Base-by-base conservation (phyloP, 2,113 vertebrate genomes). In the Plotosus lineatus region DNA sequence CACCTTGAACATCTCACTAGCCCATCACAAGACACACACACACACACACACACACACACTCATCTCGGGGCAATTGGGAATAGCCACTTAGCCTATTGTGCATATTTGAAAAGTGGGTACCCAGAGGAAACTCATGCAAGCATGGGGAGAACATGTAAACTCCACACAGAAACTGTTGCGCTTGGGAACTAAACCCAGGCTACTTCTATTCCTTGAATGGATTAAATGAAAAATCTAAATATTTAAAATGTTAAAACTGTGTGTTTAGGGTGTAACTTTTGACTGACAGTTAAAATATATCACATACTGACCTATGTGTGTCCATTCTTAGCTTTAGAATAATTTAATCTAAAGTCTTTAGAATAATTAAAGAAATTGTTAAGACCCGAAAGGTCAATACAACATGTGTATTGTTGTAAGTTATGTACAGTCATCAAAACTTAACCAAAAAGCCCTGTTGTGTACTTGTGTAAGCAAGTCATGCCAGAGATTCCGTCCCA, bases 401-500 rank as follows among this genome's bases (percentile, higher is more conserved):
- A 36, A 40, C 40, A 44, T 44, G 40, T 56, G 7, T n/a, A 14
- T 23, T 40, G 31, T 21, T 38, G 33, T 26, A 56, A 38, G 38
- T 75, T 36, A 31, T 55, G 33, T 38, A 75, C 31, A 75, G 19
- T 58, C 36, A 19, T 58, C 36, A 1, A 56, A 42, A n/a, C 33
- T 14, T 73, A 53, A 72, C 66, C 28, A n/a, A 80, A n/a, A 14
- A 72, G 31, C 33, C 31, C 3, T 66, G 36, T 73, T 80, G 55
- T 26, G 40, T 40, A 36, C 44, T 46, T 50, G 55, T 1, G 12
- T 50, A 46, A 46, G 23, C 51, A 53, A 79, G 36, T 79, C 63
- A 56, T 75, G 74, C 36, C 50, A 21, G 23, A 75, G 50, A 75
- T 75, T 75, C 36, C 3, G 23, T 75, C 74, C 23, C 51, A 42